Evolutionary conservation across 2,888 invertebrate genomes (phyloP).

Genomic region (Xestobium rufovillosum): DNA sequence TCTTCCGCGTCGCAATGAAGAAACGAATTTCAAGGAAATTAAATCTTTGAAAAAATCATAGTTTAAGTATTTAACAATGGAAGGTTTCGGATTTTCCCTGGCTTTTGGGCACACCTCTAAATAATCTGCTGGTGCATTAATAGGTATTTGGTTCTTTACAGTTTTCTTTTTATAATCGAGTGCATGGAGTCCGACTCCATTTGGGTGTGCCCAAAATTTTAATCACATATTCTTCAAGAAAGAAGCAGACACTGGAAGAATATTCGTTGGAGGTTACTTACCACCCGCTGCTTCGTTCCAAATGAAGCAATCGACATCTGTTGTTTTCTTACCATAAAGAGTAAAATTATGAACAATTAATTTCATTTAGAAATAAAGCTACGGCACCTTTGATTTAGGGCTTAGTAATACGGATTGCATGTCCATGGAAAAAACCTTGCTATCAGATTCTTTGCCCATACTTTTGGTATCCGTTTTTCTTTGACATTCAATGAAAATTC

Average conservation of each 20-base stretch:
- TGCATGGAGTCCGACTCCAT: slow-evolving; percentile 5
- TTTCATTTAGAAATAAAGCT: slow-evolving; percentile 17
- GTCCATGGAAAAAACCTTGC: slow-evolving; percentile 16
- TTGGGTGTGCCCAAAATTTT: neutral
- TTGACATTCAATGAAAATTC: slow-evolving; percentile 14
- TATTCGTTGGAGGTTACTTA: slow-evolving; percentile 13
- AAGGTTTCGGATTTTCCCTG: neutral
- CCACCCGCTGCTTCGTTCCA: slow-evolving; percentile 12
- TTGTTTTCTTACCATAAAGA: slow-evolving; percentile 8
- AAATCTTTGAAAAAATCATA: slow-evolving; percentile 2
- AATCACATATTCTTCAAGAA: slow-evolving; percentile 6
- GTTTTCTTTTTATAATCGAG: neutral
- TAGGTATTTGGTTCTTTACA: neutral
- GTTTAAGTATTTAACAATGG: slow-evolving; percentile 2
- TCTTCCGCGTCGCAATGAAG: slow-evolving; percentile 5
- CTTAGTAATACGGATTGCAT: slow-evolving; percentile 16
- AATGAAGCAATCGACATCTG: slow-evolving; percentile 14
- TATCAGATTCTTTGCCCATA: slow-evolving; percentile 16
- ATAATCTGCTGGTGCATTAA: slow-evolving; percentile 2
- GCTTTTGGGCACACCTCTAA: neutral
- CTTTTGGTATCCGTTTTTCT: slow-evolving; percentile 15
- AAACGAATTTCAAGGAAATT: neutral
- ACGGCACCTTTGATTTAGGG: slow-evolving; percentile 16
- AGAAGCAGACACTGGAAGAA: slow-evolving; percentile 10
- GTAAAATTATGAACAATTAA: slow-evolving; percentile 17